phyloP scores from a whole-genome alignment of 2,888 invertebrate species.

The Monoplex corrugatus region DNA sequence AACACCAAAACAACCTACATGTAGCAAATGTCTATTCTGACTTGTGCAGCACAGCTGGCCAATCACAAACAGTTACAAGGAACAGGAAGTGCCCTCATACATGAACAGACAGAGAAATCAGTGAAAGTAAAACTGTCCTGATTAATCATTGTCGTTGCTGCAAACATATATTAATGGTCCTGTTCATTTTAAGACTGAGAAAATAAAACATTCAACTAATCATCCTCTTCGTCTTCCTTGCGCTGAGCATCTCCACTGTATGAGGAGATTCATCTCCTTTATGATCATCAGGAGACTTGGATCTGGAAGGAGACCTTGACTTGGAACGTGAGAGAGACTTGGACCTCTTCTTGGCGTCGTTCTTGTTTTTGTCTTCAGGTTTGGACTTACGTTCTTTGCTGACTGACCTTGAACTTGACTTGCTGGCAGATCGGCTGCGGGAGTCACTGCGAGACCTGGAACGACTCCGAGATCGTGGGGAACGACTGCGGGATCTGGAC shows the following conservation, averaged over 20 bases:
- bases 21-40: no score
- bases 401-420: conserved; percentile 83
- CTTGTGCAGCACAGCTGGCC: no score
- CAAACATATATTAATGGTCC: neutral
- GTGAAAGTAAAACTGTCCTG: neutral
- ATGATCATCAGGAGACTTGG: conserved; percentile 29
- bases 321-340: conserved; percentile 58
- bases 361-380: conserved; percentile 51
- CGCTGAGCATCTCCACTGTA: conserved; percentile 35
- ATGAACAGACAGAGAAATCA: no score
- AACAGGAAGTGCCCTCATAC: no score
- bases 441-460: conserved; percentile 77
- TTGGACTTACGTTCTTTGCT: conserved; percentile 60
- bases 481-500: conserved; percentile 85
- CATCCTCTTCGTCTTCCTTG: conserved; percentile 47
- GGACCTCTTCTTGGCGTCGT: conserved; percentile 20
- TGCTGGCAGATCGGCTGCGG: conserved; percentile 58
- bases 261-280: conserved; percentile 29
- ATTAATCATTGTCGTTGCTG: neutral
- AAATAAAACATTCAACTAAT: neutral
- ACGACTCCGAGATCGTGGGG: conserved; percentile 86
- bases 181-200: no score
- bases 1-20: no score
- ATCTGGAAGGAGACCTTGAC: conserved; percentile 60
- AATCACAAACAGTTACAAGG: no score